phyloP scores from a whole-genome alignment of 1,140 invertebrate genomes.

The Anoplophora glabripennis region DNA sequence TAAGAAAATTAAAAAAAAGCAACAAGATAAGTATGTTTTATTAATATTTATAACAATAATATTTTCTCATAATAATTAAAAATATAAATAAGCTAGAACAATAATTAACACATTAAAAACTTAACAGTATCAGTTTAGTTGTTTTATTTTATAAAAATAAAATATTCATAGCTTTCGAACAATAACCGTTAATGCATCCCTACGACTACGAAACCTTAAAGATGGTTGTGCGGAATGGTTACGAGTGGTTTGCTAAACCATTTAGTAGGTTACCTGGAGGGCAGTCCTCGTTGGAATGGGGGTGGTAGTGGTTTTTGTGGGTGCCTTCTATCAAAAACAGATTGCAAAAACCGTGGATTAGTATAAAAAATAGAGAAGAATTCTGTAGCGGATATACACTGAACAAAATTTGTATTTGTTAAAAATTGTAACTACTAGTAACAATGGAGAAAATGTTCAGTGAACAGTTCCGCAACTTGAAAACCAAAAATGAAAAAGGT shows the following conservation, averaged over 20 bases:
- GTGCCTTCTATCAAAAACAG: constrained; percentile 37
- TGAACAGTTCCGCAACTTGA: constrained; percentile 10
- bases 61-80: too few species aligned
- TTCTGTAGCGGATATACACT: too few species aligned
- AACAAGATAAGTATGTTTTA: constrained; percentile 1
- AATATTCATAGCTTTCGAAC: background rate
- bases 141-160: constrained; percentile 6
- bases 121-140: constrained; percentile 6
- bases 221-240: background rate
- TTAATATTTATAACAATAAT: background rate
- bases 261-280: constrained; percentile 47
- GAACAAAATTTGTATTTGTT: constrained; percentile 6
- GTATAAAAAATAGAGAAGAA: constrained; percentile 11
- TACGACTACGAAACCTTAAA: background rate
- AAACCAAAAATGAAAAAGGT: constrained; percentile 15
- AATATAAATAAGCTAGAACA: background rate
- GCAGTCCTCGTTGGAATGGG: constrained; percentile 41
- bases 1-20: constrained; percentile 6
- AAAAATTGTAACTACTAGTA: too few species aligned
- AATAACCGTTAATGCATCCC: too few species aligned
- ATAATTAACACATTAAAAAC: background rate
- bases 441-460: constrained; percentile 5
- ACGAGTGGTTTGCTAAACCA: constrained; percentile 15
- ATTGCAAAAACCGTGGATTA: constrained; percentile 17
- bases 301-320: constrained; percentile 35